These are phyloP conservation scores for Elachura formosa DNA, from an alignment of 2,113 vertebrate species.

Conservation along the genomic window DNA sequence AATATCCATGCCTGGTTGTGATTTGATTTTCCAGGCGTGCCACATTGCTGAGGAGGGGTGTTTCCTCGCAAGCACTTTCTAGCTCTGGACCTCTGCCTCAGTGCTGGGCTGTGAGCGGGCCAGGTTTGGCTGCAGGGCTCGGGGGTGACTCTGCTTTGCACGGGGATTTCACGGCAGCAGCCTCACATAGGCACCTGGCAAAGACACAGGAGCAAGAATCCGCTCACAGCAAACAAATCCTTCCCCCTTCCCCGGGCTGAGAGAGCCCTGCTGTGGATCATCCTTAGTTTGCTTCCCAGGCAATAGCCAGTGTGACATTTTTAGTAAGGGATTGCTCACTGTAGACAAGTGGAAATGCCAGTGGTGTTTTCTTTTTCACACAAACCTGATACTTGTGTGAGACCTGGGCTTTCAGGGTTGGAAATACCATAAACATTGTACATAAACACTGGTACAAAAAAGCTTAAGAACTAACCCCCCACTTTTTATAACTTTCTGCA, in stretches of 20 bases:
- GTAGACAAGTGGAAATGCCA: background rate
- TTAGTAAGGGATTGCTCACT: background rate
- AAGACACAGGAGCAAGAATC: background rate
- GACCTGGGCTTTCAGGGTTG: background rate
- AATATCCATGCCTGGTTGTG: background rate
- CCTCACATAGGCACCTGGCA: background rate
- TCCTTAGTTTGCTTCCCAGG: background rate
- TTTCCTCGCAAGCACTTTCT: background rate
- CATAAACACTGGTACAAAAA: background rate
- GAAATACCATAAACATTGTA: background rate
- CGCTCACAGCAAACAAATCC: background rate
- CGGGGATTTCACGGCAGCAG: background rate
- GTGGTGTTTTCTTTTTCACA: background rate
- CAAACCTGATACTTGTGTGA: background rate
- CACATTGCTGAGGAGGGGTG: background rate
- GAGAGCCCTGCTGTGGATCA: background rate
- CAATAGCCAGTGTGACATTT: background rate
- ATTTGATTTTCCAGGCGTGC: background rate
- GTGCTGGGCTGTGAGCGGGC: background rate
- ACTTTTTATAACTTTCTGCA: background rate
- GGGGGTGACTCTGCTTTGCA: background rate
- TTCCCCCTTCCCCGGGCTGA: background rate
- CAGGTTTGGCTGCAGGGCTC: background rate
- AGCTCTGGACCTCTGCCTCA: background rate
- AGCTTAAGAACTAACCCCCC: background rate